These are phyloP conservation scores for Drosophila quinaria DNA, from an alignment of 2,888 invertebrate species.

Conservation along the genomic window DNA sequence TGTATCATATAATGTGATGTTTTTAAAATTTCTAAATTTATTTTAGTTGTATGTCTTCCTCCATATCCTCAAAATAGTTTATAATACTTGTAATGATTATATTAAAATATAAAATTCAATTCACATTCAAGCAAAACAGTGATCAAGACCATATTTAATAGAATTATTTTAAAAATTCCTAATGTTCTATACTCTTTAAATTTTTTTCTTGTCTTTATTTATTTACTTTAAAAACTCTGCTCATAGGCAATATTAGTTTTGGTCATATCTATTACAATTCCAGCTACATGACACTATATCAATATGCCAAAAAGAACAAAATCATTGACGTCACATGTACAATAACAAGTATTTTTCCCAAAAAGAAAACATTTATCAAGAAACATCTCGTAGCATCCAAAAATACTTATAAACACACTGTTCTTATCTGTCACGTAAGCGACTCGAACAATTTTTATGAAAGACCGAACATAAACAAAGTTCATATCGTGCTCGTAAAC, in stretches of 20 bases:
- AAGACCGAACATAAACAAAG: constrained; percentile 28
- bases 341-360: constrained; percentile 3
- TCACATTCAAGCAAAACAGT: too few relatives aligned
- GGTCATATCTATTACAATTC: constrained; percentile 4
- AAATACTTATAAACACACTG: constrained; percentile 18
- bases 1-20: too few relatives aligned
- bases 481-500: constrained; percentile 40
- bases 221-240: background rate
- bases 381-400: constrained; percentile 31
- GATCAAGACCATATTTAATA: too few relatives aligned
- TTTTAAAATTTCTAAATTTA: too few relatives aligned
- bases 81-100: too few relatives aligned
- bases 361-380: constrained; percentile 30
- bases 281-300: constrained; percentile 8
- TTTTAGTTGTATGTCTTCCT: too few relatives aligned
- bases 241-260: constrained; percentile 3
- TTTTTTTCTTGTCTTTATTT: too few relatives aligned
- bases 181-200: background rate
- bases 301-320: constrained; percentile 11
- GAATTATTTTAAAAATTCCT: background rate
- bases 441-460: constrained; percentile 32
- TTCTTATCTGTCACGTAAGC: constrained; percentile 54
- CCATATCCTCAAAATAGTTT: too few relatives aligned
- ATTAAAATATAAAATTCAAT: too few relatives aligned
- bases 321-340: constrained; percentile 35